Conservation (phyloP, 1,140 invertebrate genomes). For the Drosophila rhopaloa region DNA sequence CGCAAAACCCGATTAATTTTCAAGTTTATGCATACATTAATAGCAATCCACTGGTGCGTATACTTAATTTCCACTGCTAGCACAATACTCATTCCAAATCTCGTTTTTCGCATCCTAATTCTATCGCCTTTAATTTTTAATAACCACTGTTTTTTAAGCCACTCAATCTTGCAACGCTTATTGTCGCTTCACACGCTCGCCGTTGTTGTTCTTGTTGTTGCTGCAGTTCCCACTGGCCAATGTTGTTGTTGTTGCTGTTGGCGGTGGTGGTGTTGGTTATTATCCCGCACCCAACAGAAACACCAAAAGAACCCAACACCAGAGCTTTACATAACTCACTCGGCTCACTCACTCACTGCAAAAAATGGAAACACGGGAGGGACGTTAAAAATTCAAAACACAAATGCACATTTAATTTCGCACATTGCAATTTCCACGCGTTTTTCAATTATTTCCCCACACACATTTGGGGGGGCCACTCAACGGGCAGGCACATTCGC, state of each 20-base stretch:
- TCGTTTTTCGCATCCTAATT: slow-evolving; percentile 20
- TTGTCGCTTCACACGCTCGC: slow-evolving; percentile 48
- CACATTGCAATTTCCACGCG: slow-evolving; percentile 32
- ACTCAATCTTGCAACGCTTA: slow-evolving; percentile 43
- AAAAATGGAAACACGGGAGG: slow-evolving; percentile 24
- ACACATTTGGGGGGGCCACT: slow-evolving; percentile 11
- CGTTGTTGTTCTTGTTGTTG: slow-evolving; percentile 25
- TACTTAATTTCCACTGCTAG: slow-evolving; percentile 15
- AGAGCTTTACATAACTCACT: slow-evolving; percentile 74
- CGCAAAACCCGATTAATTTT: slow-evolving; percentile 1
- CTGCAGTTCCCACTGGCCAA: slow-evolving; percentile 1
- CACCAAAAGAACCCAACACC: slow-evolving; percentile 43
- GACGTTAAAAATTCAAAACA: slow-evolving; percentile 62
- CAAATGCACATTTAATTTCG: slow-evolving; percentile 42
- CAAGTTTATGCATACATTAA: slow-evolving; percentile 6
- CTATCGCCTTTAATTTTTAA: slow-evolving; percentile 37
- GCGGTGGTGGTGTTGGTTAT: slow-evolving; percentile 9
- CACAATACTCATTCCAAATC: slow-evolving; percentile 10
- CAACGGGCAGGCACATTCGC: slow-evolving; percentile 19
- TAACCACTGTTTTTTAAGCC: slow-evolving; percentile 33
- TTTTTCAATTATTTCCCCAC: slow-evolving; percentile 53
- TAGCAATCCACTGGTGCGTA: slow-evolving; percentile 7
- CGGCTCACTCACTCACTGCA: slow-evolving; percentile 59
- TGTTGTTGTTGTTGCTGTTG: slow-evolving; percentile 19
- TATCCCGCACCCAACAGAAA: slow-evolving; percentile 5